These are phyloP conservation scores for Hybos culiciformis DNA, from an alignment of 2,888 invertebrate species.

Conservation along the genomic window DNA sequence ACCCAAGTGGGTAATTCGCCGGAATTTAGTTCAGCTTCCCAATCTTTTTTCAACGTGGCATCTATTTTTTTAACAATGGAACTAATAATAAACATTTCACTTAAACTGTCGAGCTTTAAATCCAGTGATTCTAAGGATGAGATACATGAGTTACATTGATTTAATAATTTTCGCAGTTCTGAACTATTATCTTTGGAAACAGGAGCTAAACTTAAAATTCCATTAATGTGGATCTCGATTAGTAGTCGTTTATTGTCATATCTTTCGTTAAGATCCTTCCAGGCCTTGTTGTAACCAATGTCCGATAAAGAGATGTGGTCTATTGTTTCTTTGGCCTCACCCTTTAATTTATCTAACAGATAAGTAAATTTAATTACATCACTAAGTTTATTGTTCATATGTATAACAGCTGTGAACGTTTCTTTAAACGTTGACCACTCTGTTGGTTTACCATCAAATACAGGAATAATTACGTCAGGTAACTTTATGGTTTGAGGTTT, in stretches of 20 bases:
- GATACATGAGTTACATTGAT: no score
- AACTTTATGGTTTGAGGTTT: no score
- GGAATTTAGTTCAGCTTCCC: not conserved
- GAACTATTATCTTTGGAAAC: not conserved
- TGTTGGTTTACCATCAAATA: no score
- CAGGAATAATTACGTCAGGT: not conserved
- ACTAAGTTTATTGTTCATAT: not conserved
- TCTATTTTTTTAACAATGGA: not conserved
- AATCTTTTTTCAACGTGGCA: not conserved
- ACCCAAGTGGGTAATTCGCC: not conserved
- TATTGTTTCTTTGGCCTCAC: not conserved
- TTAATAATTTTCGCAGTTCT: not conserved
- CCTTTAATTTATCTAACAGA: not conserved
- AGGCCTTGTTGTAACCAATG: not conserved
- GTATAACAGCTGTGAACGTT: not conserved
- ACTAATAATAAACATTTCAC: not conserved
- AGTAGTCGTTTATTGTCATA: not conserved
- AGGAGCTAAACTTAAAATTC: not conserved
- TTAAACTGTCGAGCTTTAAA: not conserved
- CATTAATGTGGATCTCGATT: not conserved
- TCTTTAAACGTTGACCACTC: not conserved
- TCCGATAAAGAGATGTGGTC: not conserved
- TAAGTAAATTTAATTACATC: not conserved
- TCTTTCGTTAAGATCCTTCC: not conserved
- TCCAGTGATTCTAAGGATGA: not conserved